Evolutionary conservation across 2,888 invertebrate genomes (phyloP), one percentile per base, ranked within the genome.

Genomic region (Monochamus alternatus): DNA sequence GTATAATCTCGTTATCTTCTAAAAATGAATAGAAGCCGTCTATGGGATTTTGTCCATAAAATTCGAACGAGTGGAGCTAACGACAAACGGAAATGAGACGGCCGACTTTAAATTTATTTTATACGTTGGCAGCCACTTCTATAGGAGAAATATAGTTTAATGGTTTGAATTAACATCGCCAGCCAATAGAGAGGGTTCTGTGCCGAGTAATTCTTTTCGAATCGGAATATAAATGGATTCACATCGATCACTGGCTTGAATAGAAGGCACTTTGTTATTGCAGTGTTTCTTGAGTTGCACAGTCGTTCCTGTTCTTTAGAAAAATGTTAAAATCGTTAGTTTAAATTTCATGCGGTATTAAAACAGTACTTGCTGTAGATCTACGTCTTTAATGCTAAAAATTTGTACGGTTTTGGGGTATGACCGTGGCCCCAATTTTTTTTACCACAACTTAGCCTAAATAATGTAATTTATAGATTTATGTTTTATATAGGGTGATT

Each of bases 31-130:
- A 32, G 38, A 47, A 22, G 5, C 14, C 71, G 62, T 52, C 63
- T 63, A 63, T 63, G 38, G 63, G 71, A 71, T 71, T 60, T 63
- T 63, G 52, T 63, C 60, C 71, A 38, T 71, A 71, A 62, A 63
- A 63, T 59, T 63, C 52, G 55, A 71, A 63, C 51, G 63, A 63
- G 52, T 22, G 14, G 10, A 71, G 31, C 63, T 71, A 71, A 71
- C 71, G 71, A 63, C 63, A 63, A 63, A 71, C 62, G 71, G 71
- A 71, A 71, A 63, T 63, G 62, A 63, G 62, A 71, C 38, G 63
- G 71, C 38, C 71, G 22, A 71, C 63, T 71, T 63, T 71, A 71
- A 62, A 63, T 71, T 71, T 63, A 71, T 71, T 63, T 71, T 63
- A 63, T 71, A 14, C 58, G 69, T 32, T 69, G n/a, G 51, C 60